Evolutionary conservation across 2,113 vertebrate genomes (phyloP).

Genomic region (Paraplagusia blochii): DNA sequence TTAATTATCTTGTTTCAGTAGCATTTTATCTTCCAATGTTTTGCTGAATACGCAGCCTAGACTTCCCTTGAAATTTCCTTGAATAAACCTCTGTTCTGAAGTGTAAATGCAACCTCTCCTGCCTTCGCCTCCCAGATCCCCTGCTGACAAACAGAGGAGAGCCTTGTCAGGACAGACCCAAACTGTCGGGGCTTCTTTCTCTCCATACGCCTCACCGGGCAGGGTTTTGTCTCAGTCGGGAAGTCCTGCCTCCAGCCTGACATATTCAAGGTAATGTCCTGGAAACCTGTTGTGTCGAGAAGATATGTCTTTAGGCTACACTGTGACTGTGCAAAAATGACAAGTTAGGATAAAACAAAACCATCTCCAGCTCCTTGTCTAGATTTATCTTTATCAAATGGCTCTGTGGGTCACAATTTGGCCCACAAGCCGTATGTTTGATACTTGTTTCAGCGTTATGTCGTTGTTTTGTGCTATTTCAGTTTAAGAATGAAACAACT

Average conservation of each 20-base stretch:
- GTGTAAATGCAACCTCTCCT: conserved; percentile 1
- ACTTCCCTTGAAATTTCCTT: background rate
- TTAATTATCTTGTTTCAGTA: conserved; percentile 1
- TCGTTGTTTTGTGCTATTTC: too few species aligned
- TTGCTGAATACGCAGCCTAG: conserved; percentile 2
- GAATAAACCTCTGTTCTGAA: background rate
- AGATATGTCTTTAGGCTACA: background rate
- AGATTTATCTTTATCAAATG: too few species aligned
- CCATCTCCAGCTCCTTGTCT: too few species aligned
- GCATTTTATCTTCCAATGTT: conserved; percentile 14
- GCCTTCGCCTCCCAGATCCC: conserved; percentile 68
- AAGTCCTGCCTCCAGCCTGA: conserved; percentile 89
- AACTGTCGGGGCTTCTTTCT: conserved; percentile 78
- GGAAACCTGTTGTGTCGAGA: conserved; percentile 5
- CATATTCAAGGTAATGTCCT: conserved; percentile 83
- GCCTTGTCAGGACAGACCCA: conserved; percentile 67
- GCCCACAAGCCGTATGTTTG: too few species aligned
- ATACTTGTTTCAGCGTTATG: too few species aligned
- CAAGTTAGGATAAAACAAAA: too few species aligned
- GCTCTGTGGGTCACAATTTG: too few species aligned
- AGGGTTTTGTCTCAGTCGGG: conserved; percentile 84
- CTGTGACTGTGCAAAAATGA: too few species aligned
- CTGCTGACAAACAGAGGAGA: conserved; percentile 84
- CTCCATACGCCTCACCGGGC: conserved; percentile 80
- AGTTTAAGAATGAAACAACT: too few species aligned